Conservation (phyloP, 2,797 vertebrate genomes). For the Acrocephalus scirpaceus region DNA sequence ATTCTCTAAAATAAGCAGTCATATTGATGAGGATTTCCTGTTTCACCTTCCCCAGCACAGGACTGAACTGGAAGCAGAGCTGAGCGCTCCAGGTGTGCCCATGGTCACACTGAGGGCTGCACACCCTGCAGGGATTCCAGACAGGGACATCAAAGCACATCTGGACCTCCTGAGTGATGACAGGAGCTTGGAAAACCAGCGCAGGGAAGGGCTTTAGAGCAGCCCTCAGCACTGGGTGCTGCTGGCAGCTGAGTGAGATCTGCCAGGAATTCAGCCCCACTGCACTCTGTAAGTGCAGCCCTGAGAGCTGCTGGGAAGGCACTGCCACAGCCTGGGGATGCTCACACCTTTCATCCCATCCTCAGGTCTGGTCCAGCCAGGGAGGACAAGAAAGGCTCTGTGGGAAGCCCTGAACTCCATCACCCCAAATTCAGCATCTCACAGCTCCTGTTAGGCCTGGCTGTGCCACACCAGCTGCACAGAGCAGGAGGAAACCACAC, state of each 20-base stretch:
- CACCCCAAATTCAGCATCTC: not conserved
- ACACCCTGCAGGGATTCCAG: not conserved
- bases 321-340: not conserved
- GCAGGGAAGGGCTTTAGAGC: not conserved
- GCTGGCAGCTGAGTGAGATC: not conserved
- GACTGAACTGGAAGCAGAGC: not conserved
- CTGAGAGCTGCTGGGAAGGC: not conserved
- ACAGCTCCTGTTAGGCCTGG: no score
- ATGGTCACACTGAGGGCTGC: rapidly evolving
- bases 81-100: not conserved
- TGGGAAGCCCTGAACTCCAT: not conserved
- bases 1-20: no score
- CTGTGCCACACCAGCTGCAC: not conserved
- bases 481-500: not conserved
- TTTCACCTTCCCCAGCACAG: not conserved
- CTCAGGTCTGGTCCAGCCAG: not conserved
- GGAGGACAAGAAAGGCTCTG: not conserved
- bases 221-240: not conserved
- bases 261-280: not conserved
- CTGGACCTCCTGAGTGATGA: not conserved
- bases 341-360: not conserved
- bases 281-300: not conserved
- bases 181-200: not conserved
- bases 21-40: no score
- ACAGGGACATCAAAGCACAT: not conserved